Conservation (phyloP, 35 echinoderm and acorn worm genomes). For the Lytechinus pictus region DNA sequence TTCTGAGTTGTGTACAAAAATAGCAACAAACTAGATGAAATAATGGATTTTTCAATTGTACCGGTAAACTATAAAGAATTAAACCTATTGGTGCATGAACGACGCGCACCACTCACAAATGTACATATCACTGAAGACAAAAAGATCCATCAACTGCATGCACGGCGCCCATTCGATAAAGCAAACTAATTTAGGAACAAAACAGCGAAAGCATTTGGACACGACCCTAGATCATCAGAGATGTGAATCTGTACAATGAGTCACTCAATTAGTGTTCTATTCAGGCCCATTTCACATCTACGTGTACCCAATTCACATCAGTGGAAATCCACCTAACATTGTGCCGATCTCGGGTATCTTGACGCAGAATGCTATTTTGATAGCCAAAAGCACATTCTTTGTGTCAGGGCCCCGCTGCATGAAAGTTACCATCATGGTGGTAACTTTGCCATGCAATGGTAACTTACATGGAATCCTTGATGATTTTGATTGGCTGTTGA, state of each 20-base stretch:
- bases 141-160: neutral
- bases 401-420: no score
- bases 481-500: no score
- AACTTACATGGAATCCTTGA: no score
- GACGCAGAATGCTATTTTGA: no score
- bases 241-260: neutral
- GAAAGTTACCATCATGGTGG: no score
- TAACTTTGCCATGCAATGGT: no score
- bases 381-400: no score
- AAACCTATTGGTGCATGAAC: neutral
- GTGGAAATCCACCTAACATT: neutral
- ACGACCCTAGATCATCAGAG: neutral
- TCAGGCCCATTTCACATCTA: neutral
- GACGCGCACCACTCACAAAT: neutral
- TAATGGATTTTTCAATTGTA: no score
- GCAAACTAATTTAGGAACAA: neutral
- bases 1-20: no score
- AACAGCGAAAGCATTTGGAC: neutral
- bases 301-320: neutral
- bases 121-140: neutral
- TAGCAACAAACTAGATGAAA: no score
- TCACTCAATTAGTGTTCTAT: neutral
- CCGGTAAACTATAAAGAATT: neutral
- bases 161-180: neutral
- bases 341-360: no score